Conservation (phyloP, 2,888 invertebrate genomes). For the Metellina segmentata region DNA sequence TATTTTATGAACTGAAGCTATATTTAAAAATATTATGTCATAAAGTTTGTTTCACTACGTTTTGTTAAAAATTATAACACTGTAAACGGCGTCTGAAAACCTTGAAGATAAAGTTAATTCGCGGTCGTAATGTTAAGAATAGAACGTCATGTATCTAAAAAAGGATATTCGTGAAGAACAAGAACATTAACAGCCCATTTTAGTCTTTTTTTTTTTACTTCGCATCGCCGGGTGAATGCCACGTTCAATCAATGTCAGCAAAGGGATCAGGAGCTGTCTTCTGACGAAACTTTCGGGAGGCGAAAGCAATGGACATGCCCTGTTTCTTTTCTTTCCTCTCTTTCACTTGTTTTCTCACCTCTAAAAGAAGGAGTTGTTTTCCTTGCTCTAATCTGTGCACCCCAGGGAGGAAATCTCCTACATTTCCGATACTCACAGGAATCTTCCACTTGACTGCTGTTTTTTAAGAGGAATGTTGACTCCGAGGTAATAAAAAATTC, state of each 20-base stretch:
- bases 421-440: neutral
- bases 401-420: neutral
- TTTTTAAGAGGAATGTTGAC: no score
- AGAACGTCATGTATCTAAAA: no score
- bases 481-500: no score
- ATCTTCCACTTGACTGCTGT: no score
- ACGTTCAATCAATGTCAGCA: neutral
- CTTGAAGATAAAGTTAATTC: no score
- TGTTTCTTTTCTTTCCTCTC: neutral
- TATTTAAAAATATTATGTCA: no score
- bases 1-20: no score
- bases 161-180: neutral
- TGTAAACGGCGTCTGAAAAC: no score
- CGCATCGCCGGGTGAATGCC: neutral
- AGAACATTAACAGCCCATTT: neutral
- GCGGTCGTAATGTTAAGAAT: no score
- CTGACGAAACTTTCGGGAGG: neutral
- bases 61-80: no score
- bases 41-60: no score
- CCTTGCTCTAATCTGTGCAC: neutral
- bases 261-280: neutral
- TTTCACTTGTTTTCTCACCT: neutral
- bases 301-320: neutral
- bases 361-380: neutral
- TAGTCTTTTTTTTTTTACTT: neutral